Evolutionary conservation across 2,797 vertebrate genomes (phyloP), one percentile per base, ranked within the genome.

Genomic region (Poecilia velifera): DNA sequence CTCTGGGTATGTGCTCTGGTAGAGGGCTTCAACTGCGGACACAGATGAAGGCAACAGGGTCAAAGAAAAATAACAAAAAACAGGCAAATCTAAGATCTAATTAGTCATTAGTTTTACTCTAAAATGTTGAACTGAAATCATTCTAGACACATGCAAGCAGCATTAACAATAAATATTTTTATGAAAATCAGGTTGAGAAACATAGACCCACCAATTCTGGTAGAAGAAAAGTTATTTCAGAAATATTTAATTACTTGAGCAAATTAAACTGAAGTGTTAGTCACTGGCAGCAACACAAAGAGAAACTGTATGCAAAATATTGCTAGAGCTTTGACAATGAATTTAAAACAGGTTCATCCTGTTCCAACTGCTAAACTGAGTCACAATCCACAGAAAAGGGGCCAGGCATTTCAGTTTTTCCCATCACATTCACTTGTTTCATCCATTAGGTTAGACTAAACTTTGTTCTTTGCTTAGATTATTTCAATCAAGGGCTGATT

Each of bases 1-100:
- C 81, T 99, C 96, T 57, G 98, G 98, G 76, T 98, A 94, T 36
- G 97, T 97, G 79, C 92, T 91, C 70, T 88, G 75, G 86, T 96
- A 96, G 4, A 96, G 85, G 28, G 95, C 94, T 76, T 94, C 92
- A 74, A 95, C 95, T 96, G 90, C 18, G 73, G 74, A 86, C 20
- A 92, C 96, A 98, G 41, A 97, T 94, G 70, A 49, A 51, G 55
- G n/a, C 0, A 22, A 36, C 10, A 5, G 4, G 16, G 20, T 55
- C 22, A 22, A 73, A 25, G 25, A 25, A 45, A 6, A 74, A 34
- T 3, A 39, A 2, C 3, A 41, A 74, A 47, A 47, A 59, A 74
- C 1, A 55, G 22, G 22, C 3, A 53, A 75, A 59, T 76, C 9
- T 22, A 53, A 18, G 6, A 12, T 31, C n/a, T 22, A 10, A 20